Base-by-base conservation (phyloP, 2,113 vertebrate genomes). In the Silurus meridionalis region DNA sequence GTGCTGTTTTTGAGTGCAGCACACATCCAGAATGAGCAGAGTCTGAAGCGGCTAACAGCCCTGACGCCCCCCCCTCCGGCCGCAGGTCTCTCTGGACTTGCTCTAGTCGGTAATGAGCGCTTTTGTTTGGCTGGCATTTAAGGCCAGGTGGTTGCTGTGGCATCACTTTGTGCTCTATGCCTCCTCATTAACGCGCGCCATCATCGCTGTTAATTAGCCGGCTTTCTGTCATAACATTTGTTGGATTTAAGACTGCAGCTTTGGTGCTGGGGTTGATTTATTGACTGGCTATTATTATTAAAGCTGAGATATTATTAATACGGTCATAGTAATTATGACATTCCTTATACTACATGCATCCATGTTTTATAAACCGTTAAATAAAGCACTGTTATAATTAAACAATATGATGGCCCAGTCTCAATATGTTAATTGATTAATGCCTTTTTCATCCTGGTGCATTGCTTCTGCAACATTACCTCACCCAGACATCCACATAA, bases 61-160 rank as follows among this genome's bases (percentile, higher is more conserved):
- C 81, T 23, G 23, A 71, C 53, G 17, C 15, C 28, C 64, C 61
- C 28, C 57, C 53, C 15, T 28, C 78, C 61, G 53, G 50, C 52
- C 13, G 25, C 25, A 13, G 85, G 80, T 58, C 85, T 66, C 80
- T 6, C 60, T n/a, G 80, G 80, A 28, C 52, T 53, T 66, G 58
- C 69, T 83, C 60, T 5, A 53, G 69, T 72, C 85, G 66, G 25
- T 87, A 83, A 87, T 87, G 85, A 87, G 85, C 60, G 53, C 71
- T 50, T 87, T 75, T 77, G 85, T 83, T 83, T 83, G 80, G 80
- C 85, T 87, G 85, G 71, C 85, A 83, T 87, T 87, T 87, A 78
- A 77, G 58, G 50, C 85, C 85, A 83, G 85, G 85, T 87, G 85
- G 85, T 86, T 72, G 64, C 84, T 86, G 84, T 81, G 67, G 82